Evolutionary conservation across 2,113 vertebrate genomes (phyloP), one percentile per base, ranked within the genome.

Genomic region (Cyphomyrus plagiostoma): DNA sequence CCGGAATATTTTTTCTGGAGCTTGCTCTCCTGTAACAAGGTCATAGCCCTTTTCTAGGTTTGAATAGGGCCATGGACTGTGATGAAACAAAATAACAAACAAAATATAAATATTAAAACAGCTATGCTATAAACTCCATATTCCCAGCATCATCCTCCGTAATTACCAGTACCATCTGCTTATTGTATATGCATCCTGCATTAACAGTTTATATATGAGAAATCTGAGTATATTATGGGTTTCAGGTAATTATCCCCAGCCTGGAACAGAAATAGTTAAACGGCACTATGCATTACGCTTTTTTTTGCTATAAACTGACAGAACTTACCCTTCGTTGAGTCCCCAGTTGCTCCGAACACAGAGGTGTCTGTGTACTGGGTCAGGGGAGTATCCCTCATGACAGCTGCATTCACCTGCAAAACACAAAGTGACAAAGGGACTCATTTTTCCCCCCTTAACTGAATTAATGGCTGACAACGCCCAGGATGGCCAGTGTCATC

Each of bases 1-100:
- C 98, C 98, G 98, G 97, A 99, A 98, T 89, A 99, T 99, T 93
- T 98, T 99, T 94, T 99, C 98, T 0, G 98, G 98, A 0, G 98
- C 98, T 93, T 99, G 98, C 90, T 98, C 97, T 82, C 98, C 98
- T 0, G 98, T 99, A 89, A 99, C 98, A 93, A 99, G 93, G 93
- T 99, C 98, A 0, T 99, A 99, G 50, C 98, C 98, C 85, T 97
- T 96, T 92, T 99, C 98, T 0, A 99, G 95, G 0, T 98, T 98
- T 0, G 98, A 98, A 77, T 99, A 99, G 8, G 98, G 98, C 98
- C 98, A 99, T 0, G 98, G 98, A 91, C 98, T 99, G 93, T 1
- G 52, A 88, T 82, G 92, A 1, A 87, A 74, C 89, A 49, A 19
- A 85, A 0, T 66, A 92, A 2, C 52, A 46, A 46, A 89, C 35